Base-by-base conservation (phyloP, 2,113 vertebrate genomes). In the Xiphophorus couchianus region DNA sequence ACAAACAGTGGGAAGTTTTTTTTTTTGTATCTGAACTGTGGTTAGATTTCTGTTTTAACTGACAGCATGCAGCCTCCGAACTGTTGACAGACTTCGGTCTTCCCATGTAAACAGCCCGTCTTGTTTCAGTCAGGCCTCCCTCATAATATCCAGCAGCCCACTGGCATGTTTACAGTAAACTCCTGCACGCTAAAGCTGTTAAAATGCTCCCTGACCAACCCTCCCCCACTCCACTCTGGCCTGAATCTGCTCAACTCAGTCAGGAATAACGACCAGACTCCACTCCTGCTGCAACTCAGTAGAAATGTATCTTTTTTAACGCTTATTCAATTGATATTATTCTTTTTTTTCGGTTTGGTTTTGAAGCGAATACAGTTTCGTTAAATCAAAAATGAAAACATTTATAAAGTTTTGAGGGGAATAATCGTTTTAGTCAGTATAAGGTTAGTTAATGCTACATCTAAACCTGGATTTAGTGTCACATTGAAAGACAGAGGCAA, bases 131-230 rank as follows among this genome's bases (percentile, higher is more conserved):
- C 22, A 80, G 84, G 79, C 89, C 86, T 83, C 85, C 77, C 83
- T 82, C 86, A 87, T 87, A 82, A 86, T 75, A 85, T 88, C 48
- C 83, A 88, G 64, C 73, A 84, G 64, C 73, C 86, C 81, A 70
- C 78, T 70, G 61, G 54, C 48, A 73, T 90, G 88, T 92, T 93
- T 91, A 90, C 83, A 88, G 84, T 87, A 87, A 91, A 90, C 58
- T 81, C 54, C 62, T 27, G 82, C 72, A 75, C 81, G 68, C 78
- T 86, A 76, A 88, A 89, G 86, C 78, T 83, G 83, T 86, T 90
- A 80, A 83, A 85, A 77, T 58, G 71, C 37, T 69, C n/a, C 37
- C 62, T 15, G 17, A 63, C 66, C 65, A 37, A 29, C 63, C 44
- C 25, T 28, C 54, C 27, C 42, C 60, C 77, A 66, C 31, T 22